Percentiles rank a stretch among this genome's conserved stretches.
phyloP scores from a whole-genome alignment of 2,888 invertebrate species.

The Loripinus fragilis region DNA sequence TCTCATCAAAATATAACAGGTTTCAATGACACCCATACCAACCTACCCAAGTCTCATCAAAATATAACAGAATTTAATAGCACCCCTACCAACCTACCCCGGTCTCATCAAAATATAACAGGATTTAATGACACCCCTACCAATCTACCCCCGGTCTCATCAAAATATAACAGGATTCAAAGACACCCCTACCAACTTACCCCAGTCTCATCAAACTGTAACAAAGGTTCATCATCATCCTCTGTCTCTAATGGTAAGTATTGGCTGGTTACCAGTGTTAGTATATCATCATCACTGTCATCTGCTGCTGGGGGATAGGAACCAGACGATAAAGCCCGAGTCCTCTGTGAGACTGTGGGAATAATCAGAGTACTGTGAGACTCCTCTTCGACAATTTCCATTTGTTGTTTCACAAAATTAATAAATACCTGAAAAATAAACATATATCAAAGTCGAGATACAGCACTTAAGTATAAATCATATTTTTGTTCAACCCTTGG shows the following conservation, averaged over 20 bases:
- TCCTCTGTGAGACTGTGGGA: conserved; percentile 34
- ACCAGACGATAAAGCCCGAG: conserved; percentile 32
- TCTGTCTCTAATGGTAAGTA: conserved; percentile 64
- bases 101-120: too few species aligned
- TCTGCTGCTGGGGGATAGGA: conserved; percentile 25
- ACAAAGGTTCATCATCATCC: conserved; percentile 70
- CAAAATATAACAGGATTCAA: too few species aligned
- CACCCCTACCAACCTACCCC: too few species aligned
- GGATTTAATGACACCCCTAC: too few species aligned
- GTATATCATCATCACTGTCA: conserved; percentile 60
- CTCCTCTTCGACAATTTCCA: conserved; percentile 76
- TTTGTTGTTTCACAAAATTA: conserved; percentile 82
- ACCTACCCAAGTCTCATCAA: too few species aligned
- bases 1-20: too few species aligned
- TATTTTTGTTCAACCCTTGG: too few species aligned
- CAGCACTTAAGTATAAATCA: too few species aligned
- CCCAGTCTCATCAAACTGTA: conserved; percentile 66
- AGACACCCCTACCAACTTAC: conserved; percentile 38
- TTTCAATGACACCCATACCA: too few species aligned
- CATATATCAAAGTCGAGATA: too few species aligned
- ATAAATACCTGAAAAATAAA: conserved; percentile 82
- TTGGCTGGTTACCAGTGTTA: conserved; percentile 51
- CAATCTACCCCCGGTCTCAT: too few species aligned
- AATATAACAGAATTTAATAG: too few species aligned
- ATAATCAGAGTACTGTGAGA: conserved; percentile 22